Evolutionary conservation across 1,140 invertebrate genomes (phyloP), one percentile per base, ranked within the genome.

Genomic region (Drosophila jambulina): DNA sequence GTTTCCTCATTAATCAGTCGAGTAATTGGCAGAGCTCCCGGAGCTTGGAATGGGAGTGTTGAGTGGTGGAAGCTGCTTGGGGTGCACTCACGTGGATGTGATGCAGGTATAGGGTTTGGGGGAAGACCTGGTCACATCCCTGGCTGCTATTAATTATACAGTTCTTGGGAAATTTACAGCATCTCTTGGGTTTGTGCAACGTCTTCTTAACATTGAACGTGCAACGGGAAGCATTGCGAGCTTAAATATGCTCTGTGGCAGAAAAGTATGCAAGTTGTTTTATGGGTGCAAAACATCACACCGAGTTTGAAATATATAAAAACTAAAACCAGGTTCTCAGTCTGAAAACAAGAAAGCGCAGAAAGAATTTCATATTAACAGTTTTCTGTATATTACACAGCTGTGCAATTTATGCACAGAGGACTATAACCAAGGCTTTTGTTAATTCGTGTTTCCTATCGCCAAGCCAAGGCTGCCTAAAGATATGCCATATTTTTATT

Each of bases 221-320:
- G 25, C 34, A 25, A 21, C 27, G 6, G 8, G 8, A 36, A 15
- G 21, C 5, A 46, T 38, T 25, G 9, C 2, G 13, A 23, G 21
- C 34, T 34, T 13, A 10, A 49, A 15, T 17, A 27, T n/a, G 13
- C 32, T 25, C 5, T 49, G 59, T 43, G 63, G 70, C 71, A 62
- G 34, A 34, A 76, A 83, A 83, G 64, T 83, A 79, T 83, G 80
- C 75, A 75, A 53, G 19, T 46, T 10, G 42, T 38, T 63, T 27
- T 3, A 7, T 1, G 9, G 2, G 53, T 34, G 17, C 19, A 13
- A 2, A 13, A 34, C 12, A 12, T 34, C 13, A 25, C n/a, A 12
- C 12, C 3, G 19, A 17, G 19, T 38, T 23, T 38, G 1, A 36
- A 2, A 9, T 53, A 5, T 15, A 9, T 8, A 17, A 6, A 54